These are phyloP conservation scores for Lamprotornis superbus DNA, from an alignment of 2,113 vertebrate genomes.

Conservation along the genomic window DNA sequence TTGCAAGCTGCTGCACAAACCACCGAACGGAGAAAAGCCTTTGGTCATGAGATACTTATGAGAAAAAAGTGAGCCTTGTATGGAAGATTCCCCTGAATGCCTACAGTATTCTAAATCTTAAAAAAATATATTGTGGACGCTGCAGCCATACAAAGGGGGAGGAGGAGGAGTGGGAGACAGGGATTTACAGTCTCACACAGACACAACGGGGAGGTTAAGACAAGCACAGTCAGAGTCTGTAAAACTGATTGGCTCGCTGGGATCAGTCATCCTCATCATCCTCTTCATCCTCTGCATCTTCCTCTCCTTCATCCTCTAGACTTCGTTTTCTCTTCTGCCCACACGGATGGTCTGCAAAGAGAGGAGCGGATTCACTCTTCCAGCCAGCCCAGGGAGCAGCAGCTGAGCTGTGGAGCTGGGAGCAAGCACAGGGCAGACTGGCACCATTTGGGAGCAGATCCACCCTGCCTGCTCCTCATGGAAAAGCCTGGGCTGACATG, in stretches of 20 bases:
- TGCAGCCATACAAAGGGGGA: slow-evolving; percentile 68
- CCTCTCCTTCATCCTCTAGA: slow-evolving; percentile 48
- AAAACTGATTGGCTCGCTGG: slow-evolving; percentile 51
- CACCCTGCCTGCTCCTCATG: background rate
- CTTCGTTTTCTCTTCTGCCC: slow-evolving; percentile 60
- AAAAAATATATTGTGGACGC: slow-evolving; percentile 73
- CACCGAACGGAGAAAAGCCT: slow-evolving; percentile 52
- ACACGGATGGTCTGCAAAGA: slow-evolving; percentile 41
- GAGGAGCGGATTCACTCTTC: background rate
- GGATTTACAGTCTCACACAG: slow-evolving; percentile 68
- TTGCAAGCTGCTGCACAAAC: slow-evolving; percentile 53
- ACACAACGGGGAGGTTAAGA: slow-evolving; percentile 52
- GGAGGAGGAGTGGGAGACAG: slow-evolving; percentile 29
- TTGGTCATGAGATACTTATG: slow-evolving; percentile 64
- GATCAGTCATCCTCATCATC: slow-evolving; percentile 56
- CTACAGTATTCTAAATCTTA: slow-evolving; percentile 68
- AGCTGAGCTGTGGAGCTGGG: background rate
- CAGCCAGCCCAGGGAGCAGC: background rate
- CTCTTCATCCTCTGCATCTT: slow-evolving; percentile 46
- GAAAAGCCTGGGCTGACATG: background rate
- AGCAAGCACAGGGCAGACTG: background rate
- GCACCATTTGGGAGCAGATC: background rate
- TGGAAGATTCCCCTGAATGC: slow-evolving; percentile 65
- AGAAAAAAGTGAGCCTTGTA: slow-evolving; percentile 50
- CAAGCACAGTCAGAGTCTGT: slow-evolving; percentile 66